Conservation (phyloP, 1,140 invertebrate genomes). For the Anagrus nilaparvatae region DNA sequence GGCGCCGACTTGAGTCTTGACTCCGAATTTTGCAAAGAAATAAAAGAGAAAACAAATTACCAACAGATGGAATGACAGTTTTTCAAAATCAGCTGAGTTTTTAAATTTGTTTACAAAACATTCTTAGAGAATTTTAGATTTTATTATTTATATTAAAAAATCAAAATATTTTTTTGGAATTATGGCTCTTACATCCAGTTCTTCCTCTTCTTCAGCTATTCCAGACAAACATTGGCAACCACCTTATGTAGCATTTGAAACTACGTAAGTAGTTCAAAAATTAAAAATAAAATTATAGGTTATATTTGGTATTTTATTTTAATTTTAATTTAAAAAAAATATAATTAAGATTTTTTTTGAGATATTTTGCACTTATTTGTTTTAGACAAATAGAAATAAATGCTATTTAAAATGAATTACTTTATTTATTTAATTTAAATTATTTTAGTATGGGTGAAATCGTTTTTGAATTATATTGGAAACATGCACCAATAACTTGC, state of each 20-base stretch:
- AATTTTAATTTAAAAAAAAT: too few relatives aligned
- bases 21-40: too few relatives aligned
- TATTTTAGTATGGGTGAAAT: constrained; percentile 84
- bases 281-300: too few relatives aligned
- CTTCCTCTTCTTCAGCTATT: constrained; percentile 53
- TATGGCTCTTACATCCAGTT: constrained; percentile 32
- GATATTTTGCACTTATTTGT: constrained; percentile 10
- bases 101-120: neutral
- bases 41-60: too few relatives aligned
- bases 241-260: constrained; percentile 68
- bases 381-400: neutral
- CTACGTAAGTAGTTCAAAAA: constrained; percentile 51
- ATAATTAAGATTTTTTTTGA: too few relatives aligned
- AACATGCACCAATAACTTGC: constrained; percentile 91
- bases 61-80: neutral
- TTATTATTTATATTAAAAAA: neutral
- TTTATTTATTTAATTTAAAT: constrained; percentile 15
- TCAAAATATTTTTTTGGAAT: constrained; percentile 6
- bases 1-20: neutral
- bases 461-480: constrained; percentile 92
- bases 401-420: neutral
- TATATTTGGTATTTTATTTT: too few relatives aligned
- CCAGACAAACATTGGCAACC: constrained; percentile 81
- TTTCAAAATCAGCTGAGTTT: neutral
- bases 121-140: too few relatives aligned